Percentiles rank a stretch among this genome's conserved stretches.
phyloP scores from a whole-genome alignment of 2,888 invertebrate genomes.

The Sussaba pulchella region DNA sequence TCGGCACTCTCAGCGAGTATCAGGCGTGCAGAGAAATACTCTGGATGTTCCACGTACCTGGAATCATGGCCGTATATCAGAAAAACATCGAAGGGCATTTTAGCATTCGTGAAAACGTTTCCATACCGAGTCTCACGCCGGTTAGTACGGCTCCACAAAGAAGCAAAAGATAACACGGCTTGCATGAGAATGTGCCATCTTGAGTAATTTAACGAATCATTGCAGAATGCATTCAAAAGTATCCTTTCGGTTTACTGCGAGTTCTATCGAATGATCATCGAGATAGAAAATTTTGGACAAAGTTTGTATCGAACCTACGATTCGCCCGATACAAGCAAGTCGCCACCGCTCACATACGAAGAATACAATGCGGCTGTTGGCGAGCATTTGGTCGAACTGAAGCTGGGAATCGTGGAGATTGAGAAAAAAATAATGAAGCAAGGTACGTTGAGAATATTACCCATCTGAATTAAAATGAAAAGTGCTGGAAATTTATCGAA shows the following conservation, averaged over 20 bases:
- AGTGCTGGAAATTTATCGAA: too few species aligned
- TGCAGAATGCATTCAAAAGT: conserved; percentile 78
- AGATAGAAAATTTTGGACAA: conserved; percentile 82
- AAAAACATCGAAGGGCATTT: conserved; percentile 70
- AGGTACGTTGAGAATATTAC: conserved; percentile 70
- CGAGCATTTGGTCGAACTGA: conserved; percentile 82
- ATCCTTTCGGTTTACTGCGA: conserved; percentile 77
- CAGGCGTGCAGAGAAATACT: conserved; percentile 80
- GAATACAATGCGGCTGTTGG: conserved; percentile 84
- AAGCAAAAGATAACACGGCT: not conserved
- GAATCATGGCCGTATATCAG: conserved; percentile 77
- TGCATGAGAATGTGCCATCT: not conserved
- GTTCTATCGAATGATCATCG: conserved; percentile 78
- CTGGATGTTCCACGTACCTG: conserved; percentile 80
- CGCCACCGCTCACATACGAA: conserved; percentile 84
- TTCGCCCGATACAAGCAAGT: conserved; percentile 63
- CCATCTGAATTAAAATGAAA: not conserved
- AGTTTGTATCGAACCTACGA: conserved; percentile 75
- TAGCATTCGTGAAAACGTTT: conserved; percentile 74
- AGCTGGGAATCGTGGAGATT: conserved; percentile 79
- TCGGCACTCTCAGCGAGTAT: conserved; percentile 80
- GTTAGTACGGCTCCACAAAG: conserved; percentile 68
- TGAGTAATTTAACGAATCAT: conserved; percentile 16
- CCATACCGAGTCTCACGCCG: conserved; percentile 81
- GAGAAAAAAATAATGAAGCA: conserved; percentile 83